Evolutionary conservation across 2,113 vertebrate species (phyloP), one percentile per base, ranked within the genome.

Genomic region (Mormyrus iriodes): DNA sequence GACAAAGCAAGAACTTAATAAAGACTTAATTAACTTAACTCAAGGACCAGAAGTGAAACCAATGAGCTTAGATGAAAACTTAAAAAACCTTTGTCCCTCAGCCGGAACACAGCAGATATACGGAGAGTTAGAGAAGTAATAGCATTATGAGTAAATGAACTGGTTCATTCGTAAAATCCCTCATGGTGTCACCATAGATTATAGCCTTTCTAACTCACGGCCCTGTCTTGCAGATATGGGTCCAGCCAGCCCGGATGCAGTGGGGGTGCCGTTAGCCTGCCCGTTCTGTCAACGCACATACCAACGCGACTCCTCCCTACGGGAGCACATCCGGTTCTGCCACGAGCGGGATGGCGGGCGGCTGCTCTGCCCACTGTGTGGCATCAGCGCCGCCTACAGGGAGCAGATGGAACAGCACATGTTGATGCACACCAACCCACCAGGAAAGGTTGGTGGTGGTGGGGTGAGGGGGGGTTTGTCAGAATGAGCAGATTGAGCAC

Each of bases 261-360:
- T 85, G 27, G 92, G 92, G 86, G 90, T 12, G 42, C 91, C 94
- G 88, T 94, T 95, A 91, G 91, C 93, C 27, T 96, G 96, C 88
- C 96, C 95, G 0, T 96, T 95, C 91, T 96, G 96, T 92, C 93
- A 95, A 91, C 93, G 92, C 89, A 90, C 92, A 27, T 96, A 92
- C 90, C 94, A 92, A 52, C 92, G 91, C 17, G 94, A 94, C 69
- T 86, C 91, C 2, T 92, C 94, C 52, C 90, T 96, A 46, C 93
- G 92, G 90, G 96, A 96, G 58, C 96, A 96, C 92, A 90, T 96
- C 88, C 94, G 91, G 88, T 93, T 94, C 92, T 96, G 96, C 89
- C 95, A 95, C 88, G 95, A 96, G 84, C 91, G 93, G 79, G 94
- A 95, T 7, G 91, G 92, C 79, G 93, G 88, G 4, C 94, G 92